Conservation (phyloP, 2,888 invertebrate species). For the Aquatica leii region DNA sequence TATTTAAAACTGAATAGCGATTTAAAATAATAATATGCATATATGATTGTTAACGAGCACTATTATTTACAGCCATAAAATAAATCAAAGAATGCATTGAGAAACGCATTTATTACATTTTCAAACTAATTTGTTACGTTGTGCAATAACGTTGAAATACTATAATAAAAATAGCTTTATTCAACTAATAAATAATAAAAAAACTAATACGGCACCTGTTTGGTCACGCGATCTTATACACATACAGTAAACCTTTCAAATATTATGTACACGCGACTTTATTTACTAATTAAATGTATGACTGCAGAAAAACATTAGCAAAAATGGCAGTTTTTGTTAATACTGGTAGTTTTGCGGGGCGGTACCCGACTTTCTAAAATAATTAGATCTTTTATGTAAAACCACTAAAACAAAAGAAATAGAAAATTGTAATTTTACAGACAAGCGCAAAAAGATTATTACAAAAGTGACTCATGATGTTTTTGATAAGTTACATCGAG, state of each 20-base stretch:
- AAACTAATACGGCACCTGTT: conserved; percentile 30
- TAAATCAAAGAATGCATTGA: conserved; percentile 7
- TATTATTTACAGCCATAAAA: conserved; percentile 1
- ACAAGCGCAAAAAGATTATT: conserved; percentile 31
- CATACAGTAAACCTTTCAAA: conserved; percentile 24
- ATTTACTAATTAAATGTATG: conserved; percentile 11
- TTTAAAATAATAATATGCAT: too few species aligned
- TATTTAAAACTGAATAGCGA: too few species aligned
- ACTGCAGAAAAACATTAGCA: background rate
- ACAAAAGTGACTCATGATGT: conserved; percentile 33
- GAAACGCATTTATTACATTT: conserved; percentile 13
- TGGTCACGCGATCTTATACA: conserved; percentile 30
- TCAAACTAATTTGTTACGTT: conserved; percentile 16
- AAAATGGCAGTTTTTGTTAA: conserved; percentile 12
- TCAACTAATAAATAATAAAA: conserved; percentile 27
- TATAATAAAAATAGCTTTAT: conserved; percentile 29
- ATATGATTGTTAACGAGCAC: too few species aligned
- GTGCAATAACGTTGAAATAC: conserved; percentile 25
- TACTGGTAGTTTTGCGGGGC: conserved; percentile 14
- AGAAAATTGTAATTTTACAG: conserved; percentile 37
- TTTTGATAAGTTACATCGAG: conserved; percentile 22
- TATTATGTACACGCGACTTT: conserved; percentile 16
- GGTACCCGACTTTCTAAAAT: conserved; percentile 34
- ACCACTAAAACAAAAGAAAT: conserved; percentile 36
- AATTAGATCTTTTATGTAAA: conserved; percentile 35